Evolutionary conservation across 2,113 vertebrate species (phyloP).

Genomic region (Acanthochromis polyacanthus): DNA sequence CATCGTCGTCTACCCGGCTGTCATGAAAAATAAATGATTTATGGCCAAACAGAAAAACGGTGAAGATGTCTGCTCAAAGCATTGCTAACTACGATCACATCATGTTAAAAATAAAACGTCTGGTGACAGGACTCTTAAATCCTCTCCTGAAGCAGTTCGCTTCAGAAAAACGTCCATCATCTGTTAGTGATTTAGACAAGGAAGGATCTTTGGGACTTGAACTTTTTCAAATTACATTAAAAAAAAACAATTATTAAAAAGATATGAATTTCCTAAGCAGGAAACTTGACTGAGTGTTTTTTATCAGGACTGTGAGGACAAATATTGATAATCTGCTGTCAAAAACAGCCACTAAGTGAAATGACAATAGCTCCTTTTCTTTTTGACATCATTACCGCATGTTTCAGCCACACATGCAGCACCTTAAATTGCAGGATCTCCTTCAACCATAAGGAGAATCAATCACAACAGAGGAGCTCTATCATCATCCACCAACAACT

Average conservation of each 20-base stretch:
- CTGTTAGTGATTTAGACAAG: conserved; percentile 4
- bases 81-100: not conserved
- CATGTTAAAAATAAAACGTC: not conserved
- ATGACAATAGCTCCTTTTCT: too few relatives aligned
- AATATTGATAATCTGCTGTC: too few relatives aligned
- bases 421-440: not conserved
- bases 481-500: not conserved
- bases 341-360: not conserved
- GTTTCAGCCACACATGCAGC: conserved; percentile 2
- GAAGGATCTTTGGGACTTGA: not conserved
- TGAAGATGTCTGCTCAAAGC: not conserved
- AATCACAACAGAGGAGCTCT: not conserved
- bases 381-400: not conserved
- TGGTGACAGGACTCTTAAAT: conserved; percentile 5
- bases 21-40: not conserved
- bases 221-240: not conserved
- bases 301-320: too few relatives aligned
- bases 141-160: not conserved
- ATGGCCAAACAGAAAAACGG: not conserved
- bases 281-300: too few relatives aligned
- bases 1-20: not conserved
- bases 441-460: not conserved
- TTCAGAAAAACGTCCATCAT: conserved; percentile 2
- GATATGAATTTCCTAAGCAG: not conserved
- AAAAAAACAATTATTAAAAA: not conserved